Evolutionary conservation across 1,140 invertebrate genomes (phyloP).

Genomic region (Holotrichia oblita): DNA sequence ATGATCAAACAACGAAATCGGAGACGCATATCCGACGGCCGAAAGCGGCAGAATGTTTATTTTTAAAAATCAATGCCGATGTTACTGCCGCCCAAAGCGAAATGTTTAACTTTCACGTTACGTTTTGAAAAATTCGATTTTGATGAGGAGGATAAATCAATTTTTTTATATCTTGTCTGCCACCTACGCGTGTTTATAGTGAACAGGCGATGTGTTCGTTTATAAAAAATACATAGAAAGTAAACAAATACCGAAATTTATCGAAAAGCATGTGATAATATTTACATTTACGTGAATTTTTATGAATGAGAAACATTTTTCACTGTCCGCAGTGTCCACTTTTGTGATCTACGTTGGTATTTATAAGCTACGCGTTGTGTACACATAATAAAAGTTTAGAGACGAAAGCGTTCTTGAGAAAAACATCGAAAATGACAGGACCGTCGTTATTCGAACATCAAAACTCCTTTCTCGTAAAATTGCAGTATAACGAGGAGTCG

Average conservation of each 20-base stretch:
- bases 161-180: slow-evolving; percentile 27
- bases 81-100: not conserved
- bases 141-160: slow-evolving; percentile 29
- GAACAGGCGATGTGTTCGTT: not conserved
- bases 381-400: slow-evolving; percentile 10
- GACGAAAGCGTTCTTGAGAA: not conserved
- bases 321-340: not conserved
- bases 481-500: not conserved
- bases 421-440: not conserved
- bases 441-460: not conserved
- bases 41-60: not conserved
- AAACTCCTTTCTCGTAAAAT: not conserved
- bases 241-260: slow-evolving; percentile 31
- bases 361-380: not conserved
- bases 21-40: not conserved
- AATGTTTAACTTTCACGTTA: slow-evolving; percentile 27
- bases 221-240: slow-evolving; percentile 18
- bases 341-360: not conserved
- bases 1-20: slow-evolving; percentile 15
- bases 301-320: slow-evolving; percentile 28
- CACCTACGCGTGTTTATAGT: slow-evolving; percentile 10
- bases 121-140: slow-evolving; percentile 32
- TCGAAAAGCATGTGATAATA: slow-evolving; percentile 34
- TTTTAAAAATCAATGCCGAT: slow-evolving; percentile 30
- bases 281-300: slow-evolving; percentile 28